Base-by-base conservation (phyloP, 1,140 invertebrate genomes). In the Trissolcus basalis region DNA sequence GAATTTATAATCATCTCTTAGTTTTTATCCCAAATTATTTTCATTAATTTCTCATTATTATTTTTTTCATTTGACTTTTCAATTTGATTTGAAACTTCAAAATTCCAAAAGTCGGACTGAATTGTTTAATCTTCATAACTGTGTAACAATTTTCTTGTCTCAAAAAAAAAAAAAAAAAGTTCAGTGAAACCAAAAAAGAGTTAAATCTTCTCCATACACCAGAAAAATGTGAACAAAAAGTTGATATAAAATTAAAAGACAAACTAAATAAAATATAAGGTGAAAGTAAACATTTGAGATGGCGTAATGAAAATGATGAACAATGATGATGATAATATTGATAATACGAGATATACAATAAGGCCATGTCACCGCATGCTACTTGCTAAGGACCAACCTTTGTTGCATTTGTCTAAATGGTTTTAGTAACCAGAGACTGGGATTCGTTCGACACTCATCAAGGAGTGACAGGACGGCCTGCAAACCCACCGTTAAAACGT, bases 351-450 rank as follows among this genome's bases (percentile, higher is more conserved):
- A 85, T 83, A 83, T 81, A 86, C 80, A 85, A 67, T 85, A 86
- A 88, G 86, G 85, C 86, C 85, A 88, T 84, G 82, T 88, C 86
- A 87, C 87, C 84, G 82, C 87, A 88, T 88, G 87, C 87, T 88
- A 88, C 82, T 88, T 88, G 82, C 86, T 88, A 87, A 88, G 86
- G 86, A 87, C 86, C 87, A 87, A 88, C 86, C 87, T 79, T 88
- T 88, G 84, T 86, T 86, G 83, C 79, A 85, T 86, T 87, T 88
- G 86, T 85, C 86, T 87, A 86, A 87, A 87, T 83, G 85, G 81
- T 85, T 88, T 87, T 87, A 88, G 84, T 85, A 88, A 88, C 87
- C 87, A 88, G 85, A 87, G 61, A 67, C 84, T 87, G 84, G 83
- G 79, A 82, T 80, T 86, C 80, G 81, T 86, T 86, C 82, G 78